Evolutionary conservation across 2,888 invertebrate genomes (phyloP).

Genomic region (Belgica antarctica): DNA sequence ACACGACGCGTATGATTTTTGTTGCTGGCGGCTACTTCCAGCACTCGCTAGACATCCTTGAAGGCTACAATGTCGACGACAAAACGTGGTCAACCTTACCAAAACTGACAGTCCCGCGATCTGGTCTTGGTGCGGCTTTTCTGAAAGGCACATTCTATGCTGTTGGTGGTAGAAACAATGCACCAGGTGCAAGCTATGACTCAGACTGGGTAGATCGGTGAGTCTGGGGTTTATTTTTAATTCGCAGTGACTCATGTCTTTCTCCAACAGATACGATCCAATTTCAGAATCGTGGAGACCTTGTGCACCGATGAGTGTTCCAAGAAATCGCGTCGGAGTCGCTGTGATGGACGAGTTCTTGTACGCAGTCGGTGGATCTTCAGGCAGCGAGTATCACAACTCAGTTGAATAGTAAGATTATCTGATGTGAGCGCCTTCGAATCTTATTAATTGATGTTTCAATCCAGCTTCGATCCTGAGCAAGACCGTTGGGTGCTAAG

Average conservation of each 20-base stretch:
- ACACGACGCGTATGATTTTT: conserved; percentile 85
- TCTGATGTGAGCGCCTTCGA: too few species aligned
- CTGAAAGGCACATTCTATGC: conserved; percentile 86
- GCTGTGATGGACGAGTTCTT: conserved; percentile 90
- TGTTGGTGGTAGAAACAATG: conserved; percentile 88
- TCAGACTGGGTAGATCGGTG: conserved; percentile 77
- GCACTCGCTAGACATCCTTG: conserved; percentile 81
- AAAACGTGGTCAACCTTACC: conserved; percentile 80
- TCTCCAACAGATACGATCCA: conserved; percentile 68
- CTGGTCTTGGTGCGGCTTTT: conserved; percentile 83
- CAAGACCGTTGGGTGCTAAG: conserved; percentile 76
- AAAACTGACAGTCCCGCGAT: conserved; percentile 80
- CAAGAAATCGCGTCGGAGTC: conserved; percentile 84
- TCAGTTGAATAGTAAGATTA: conserved; percentile 78
- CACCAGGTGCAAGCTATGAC: conserved; percentile 81
- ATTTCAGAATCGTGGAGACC: conserved; percentile 81
- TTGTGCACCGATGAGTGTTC: conserved; percentile 82
- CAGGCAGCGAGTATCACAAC: conserved; percentile 79
- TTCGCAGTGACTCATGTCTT: conserved; percentile 47
- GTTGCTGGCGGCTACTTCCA: conserved; percentile 86
- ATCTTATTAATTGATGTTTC: background rate
- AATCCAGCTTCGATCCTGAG: conserved; percentile 77
- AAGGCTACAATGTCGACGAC: conserved; percentile 85
- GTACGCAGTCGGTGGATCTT: conserved; percentile 90
- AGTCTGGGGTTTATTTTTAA: too few species aligned